Conservation (phyloP, 2,797 vertebrate species). For the Tenualosa ilisha region DNA sequence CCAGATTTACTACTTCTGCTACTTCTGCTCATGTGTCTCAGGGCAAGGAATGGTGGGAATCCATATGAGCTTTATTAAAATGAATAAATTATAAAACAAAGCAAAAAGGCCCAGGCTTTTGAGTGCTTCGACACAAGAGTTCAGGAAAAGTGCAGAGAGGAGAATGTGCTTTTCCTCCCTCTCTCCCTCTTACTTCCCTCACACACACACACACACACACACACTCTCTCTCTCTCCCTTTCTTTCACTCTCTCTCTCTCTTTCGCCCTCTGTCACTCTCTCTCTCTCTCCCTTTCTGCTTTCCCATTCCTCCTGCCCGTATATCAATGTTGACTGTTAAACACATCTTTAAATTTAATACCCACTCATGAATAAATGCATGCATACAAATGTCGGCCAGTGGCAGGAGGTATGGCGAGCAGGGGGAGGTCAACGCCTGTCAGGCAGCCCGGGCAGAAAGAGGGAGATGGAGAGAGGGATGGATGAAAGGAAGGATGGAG, state of each 20-base stretch:
- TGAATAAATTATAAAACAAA: slow-evolving; percentile 61
- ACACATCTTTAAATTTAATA: slow-evolving; percentile 64
- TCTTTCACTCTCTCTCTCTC: slow-evolving; percentile 41
- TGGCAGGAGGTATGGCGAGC: slow-evolving; percentile 52
- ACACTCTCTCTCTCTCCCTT: slow-evolving; percentile 15
- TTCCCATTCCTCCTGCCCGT: slow-evolving; percentile 52
- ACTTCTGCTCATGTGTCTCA: slow-evolving; percentile 32
- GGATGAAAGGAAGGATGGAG: slow-evolving; percentile 27
- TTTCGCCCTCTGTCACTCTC: slow-evolving; percentile 23
- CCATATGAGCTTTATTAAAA: slow-evolving; percentile 61
- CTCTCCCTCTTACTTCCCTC: neutral
- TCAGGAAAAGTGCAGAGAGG: slow-evolving; percentile 66
- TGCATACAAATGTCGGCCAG: slow-evolving; percentile 65
- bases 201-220: slow-evolving; percentile 32
- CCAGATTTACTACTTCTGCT: slow-evolving; percentile 53
- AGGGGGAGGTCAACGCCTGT: slow-evolving; percentile 58
- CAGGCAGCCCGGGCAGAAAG: slow-evolving; percentile 34
- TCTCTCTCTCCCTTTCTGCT: slow-evolving; percentile 35
- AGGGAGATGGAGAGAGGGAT: slow-evolving; percentile 36
- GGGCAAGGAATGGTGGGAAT: slow-evolving; percentile 48
- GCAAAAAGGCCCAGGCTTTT: slow-evolving; percentile 46
- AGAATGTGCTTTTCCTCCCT: slow-evolving; percentile 30
- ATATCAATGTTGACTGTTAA: slow-evolving; percentile 63
- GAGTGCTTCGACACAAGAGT: slow-evolving; percentile 59
- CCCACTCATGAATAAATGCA: slow-evolving; percentile 71